phyloP scores from a whole-genome alignment of 2,113 vertebrate genomes.

The Lichenostomus cassidix region DNA sequence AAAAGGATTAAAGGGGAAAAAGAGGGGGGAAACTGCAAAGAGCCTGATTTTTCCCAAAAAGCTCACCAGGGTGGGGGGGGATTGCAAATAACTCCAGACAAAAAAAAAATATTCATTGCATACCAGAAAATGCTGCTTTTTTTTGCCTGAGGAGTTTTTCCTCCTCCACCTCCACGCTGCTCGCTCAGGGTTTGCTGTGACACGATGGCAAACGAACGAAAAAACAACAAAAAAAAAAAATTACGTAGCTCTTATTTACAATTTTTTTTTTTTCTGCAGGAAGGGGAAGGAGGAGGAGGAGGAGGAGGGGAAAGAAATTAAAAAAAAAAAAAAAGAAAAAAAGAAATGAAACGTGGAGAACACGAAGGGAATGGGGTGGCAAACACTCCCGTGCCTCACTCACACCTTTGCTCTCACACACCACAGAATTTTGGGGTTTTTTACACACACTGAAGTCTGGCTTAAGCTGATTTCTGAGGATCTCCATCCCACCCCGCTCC shows the following conservation, averaged over 20 bases:
- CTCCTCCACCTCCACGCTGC: conserved; percentile 19
- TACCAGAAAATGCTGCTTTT: conserved; percentile 24
- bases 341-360: conserved; percentile 60
- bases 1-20: background rate
- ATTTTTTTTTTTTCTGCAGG: conserved; percentile 53
- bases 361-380: conserved; percentile 65
- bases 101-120: conserved; percentile 40
- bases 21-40: conserved; percentile 10
- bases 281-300: too few species aligned
- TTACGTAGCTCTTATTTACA: conserved; percentile 81
- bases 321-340: background rate
- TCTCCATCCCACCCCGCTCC: conserved; percentile 62
- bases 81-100: conserved; percentile 57
- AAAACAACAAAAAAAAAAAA: background rate
- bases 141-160: conserved; percentile 38
- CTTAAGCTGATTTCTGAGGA: conserved; percentile 66
- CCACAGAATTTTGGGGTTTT: conserved; percentile 61
- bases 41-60: background rate
- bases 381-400: conserved; percentile 52
- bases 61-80: conserved; percentile 17
- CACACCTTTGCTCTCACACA: conserved; percentile 63
- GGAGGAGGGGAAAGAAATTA: too few species aligned
- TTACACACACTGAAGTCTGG: conserved; percentile 69
- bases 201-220: conserved; percentile 50
- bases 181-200: conserved; percentile 68